Conservation (phyloP, 2,888 invertebrate species). For the Lasioglossum vierecki region DNA sequence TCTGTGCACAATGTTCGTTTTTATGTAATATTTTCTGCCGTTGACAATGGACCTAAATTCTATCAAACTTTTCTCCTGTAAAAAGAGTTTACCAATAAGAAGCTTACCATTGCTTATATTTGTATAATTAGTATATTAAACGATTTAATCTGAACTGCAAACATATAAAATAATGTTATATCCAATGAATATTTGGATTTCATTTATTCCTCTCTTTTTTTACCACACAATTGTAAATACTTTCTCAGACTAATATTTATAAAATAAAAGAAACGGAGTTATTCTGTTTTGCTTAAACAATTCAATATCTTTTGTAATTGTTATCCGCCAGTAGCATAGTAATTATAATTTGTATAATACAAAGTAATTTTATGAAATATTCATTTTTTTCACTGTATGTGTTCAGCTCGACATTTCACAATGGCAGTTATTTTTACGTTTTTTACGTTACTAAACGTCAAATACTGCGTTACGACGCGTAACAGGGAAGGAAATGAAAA, state of each 20-base stretch:
- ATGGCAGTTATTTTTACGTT: not conserved
- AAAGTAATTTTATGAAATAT: not conserved
- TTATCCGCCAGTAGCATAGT: not conserved
- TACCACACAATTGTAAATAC: too few relatives aligned
- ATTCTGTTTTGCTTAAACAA: not conserved
- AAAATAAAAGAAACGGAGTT: not conserved
- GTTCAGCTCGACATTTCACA: not conserved
- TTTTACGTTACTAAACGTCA: too few relatives aligned
- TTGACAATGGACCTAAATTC: not conserved
- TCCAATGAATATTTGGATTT: too few relatives aligned
- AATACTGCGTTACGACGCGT: not conserved
- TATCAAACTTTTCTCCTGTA: not conserved
- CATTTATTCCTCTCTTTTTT: too few relatives aligned
- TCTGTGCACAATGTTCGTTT: not conserved
- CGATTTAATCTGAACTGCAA: too few relatives aligned
- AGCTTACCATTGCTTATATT: not conserved
- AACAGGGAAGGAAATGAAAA: slow-evolving; percentile 8
- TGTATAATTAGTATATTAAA: too few relatives aligned
- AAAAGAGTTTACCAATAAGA: not conserved
- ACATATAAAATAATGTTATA: too few relatives aligned
- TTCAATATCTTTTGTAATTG: not conserved
- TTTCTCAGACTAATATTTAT: too few relatives aligned
- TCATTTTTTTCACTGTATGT: not conserved
- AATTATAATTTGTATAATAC: not conserved
- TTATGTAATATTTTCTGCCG: not conserved